Base-by-base conservation (phyloP, 2,888 invertebrate genomes). In the Drosophila paracracens region DNA sequence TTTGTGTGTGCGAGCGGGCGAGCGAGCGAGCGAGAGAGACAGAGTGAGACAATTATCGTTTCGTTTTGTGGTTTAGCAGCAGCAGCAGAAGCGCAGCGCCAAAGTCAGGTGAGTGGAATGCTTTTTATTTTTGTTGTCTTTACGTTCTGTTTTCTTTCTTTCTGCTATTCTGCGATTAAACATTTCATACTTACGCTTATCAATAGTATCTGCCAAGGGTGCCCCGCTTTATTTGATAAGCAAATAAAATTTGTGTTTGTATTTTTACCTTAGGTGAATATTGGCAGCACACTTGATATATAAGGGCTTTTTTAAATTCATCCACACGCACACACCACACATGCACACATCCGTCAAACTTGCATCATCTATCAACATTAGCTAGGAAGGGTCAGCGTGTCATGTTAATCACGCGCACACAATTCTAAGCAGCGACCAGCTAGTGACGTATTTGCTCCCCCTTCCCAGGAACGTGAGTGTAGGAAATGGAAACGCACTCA, bases 141-240 rank as follows among this genome's bases (percentile, higher is more conserved):
- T 58, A 40, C 62, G 60, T 70, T 82, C 72, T 84, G 66, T 75
- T 70, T 84, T 88, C 72, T 70, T 66, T 56, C 58, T 57, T 59
- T 63, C 54, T 64, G 29, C 40, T 38, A n/a, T 38, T 56, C n/a
- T 56, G 58, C 88, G 88, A 87, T 89, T 90, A 90, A 90, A 90
- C 81, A 88, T 88, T 88, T 90, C 29, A 40, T 73, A 72, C 74
- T 8, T 16, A 77, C 66, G 89, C 89, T 90, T 89, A 87, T 87
- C 91, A 90, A 78, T 82, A 70, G 53, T 74, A 76, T 79, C 59
- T 33, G 10, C 68, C 79, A 87, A 88, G 89, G 90, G 75, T 81
- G 74, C 16, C 25, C 46, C 21, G 72, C 77, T 83, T 77, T 72
- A 74, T 74, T 81, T 86, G 83, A 89, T 83, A 88, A 90, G 72